phyloP scores from a whole-genome alignment of 2,797 vertebrate species.

The Oreortyx pictus region DNA sequence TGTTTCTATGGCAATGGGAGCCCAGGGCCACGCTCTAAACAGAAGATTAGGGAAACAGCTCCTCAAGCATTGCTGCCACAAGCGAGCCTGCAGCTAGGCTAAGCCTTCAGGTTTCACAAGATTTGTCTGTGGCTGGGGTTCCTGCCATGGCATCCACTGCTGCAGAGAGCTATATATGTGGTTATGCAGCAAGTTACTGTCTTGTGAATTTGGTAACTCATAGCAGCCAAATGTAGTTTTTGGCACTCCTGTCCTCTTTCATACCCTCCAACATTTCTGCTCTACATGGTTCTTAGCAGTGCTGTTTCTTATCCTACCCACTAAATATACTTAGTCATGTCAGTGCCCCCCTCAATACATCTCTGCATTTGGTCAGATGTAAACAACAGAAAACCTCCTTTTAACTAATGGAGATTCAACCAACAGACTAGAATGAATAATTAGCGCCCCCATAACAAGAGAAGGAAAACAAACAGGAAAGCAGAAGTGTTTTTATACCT shows the following conservation, averaged over 20 bases:
- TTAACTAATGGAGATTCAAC: neutral
- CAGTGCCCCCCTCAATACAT: neutral
- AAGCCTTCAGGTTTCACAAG: neutral
- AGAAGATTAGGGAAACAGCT: neutral
- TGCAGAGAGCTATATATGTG: neutral
- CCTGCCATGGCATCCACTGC: neutral
- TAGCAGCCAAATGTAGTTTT: neutral
- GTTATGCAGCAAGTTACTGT: neutral
- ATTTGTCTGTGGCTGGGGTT: neutral
- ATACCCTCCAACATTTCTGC: neutral
- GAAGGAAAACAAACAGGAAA: slow-evolving; percentile 7
- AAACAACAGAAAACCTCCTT: neutral
- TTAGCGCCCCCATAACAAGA: neutral
- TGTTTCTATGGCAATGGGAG: slow-evolving; percentile 32
- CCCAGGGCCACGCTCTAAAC: neutral
- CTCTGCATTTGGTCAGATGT: neutral
- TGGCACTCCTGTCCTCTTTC: neutral
- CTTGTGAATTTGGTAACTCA: neutral
- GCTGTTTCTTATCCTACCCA: neutral
- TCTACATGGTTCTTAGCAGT: neutral
- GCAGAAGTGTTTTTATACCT: neutral
- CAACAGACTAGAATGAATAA: neutral
- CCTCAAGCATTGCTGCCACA: neutral
- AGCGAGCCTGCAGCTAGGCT: neutral
- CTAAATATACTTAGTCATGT: too few species aligned